Conservation (phyloP, 2,888 invertebrate genomes). For the Automeris io region DNA sequence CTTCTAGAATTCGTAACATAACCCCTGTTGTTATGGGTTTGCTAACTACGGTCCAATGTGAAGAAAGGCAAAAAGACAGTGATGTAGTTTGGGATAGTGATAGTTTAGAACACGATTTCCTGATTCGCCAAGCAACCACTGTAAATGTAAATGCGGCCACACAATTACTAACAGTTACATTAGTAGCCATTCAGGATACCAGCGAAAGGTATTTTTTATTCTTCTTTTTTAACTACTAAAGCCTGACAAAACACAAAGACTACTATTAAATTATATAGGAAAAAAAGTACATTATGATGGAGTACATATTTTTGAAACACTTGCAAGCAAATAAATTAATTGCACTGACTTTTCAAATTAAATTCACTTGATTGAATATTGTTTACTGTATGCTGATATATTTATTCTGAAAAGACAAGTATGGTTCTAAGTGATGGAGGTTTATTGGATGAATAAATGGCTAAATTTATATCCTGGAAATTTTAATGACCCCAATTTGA, state of each 20-base stretch:
- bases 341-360: too few relatives aligned
- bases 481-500: too few relatives aligned
- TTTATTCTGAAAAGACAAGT: too few relatives aligned
- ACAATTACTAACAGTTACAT: slow-evolving; percentile 69
- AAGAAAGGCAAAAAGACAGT: slow-evolving; percentile 32
- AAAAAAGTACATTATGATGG: too few relatives aligned
- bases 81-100: slow-evolving; percentile 38
- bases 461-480: too few relatives aligned
- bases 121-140: slow-evolving; percentile 73
- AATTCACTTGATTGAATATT: too few relatives aligned
- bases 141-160: slow-evolving; percentile 73
- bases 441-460: too few relatives aligned
- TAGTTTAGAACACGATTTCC: slow-evolving; percentile 66
- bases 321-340: too few relatives aligned
- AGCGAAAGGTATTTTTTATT: slow-evolving; percentile 55
- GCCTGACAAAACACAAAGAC: background rate
- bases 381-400: too few relatives aligned
- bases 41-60: slow-evolving; percentile 42
- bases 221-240: background rate
- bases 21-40: slow-evolving; percentile 46
- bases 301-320: too few relatives aligned
- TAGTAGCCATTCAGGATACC: slow-evolving; percentile 73
- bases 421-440: too few relatives aligned
- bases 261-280: too few relatives aligned
- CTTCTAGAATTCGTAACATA: slow-evolving; percentile 33